phyloP scores from a whole-genome alignment of 1,140 invertebrate genomes.

The Dreissena rostriformis region DNA sequence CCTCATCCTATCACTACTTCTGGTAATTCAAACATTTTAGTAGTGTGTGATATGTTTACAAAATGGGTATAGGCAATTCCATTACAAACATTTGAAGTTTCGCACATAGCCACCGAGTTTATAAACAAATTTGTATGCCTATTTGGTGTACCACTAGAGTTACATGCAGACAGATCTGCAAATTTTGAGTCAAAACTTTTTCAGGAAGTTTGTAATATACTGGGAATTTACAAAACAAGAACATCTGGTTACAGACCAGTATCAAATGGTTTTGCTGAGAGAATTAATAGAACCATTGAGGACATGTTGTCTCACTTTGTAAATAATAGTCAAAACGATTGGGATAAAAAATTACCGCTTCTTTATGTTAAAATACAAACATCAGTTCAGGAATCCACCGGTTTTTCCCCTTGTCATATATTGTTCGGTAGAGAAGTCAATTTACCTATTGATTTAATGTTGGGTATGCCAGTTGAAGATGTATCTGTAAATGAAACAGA shows the following conservation, averaged over 20 bases:
- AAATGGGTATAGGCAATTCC: conserved; percentile 20
- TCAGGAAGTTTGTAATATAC: conserved; percentile 49
- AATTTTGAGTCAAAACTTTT: conserved; percentile 62
- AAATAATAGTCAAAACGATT: conserved; percentile 55
- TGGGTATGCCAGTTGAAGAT: conserved; percentile 3
- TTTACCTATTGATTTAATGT: conserved; percentile 46
- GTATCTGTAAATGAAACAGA: not conserved
- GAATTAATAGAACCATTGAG: not conserved
- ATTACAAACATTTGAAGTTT: conserved; percentile 17
- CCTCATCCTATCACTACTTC: not conserved
- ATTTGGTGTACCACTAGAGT: not conserved
- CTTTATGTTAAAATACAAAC: not conserved
- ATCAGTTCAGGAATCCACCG: conserved; percentile 23
- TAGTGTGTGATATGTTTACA: conserved; percentile 55
- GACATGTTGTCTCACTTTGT: conserved; percentile 1
- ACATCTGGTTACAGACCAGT: not conserved
- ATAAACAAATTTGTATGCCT: not conserved
- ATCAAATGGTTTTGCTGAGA: conserved; percentile 3
- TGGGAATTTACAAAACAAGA: conserved; percentile 59
- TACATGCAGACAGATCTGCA: conserved; percentile 62
- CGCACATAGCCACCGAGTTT: not conserved
- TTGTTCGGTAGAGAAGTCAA: conserved; percentile 57
- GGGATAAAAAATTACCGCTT: not conserved
- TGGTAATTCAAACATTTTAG: conserved; percentile 42
- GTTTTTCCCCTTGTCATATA: conserved; percentile 41